A percentile compares a stretch with the other conserved stretches of the same genome.
phyloP scores from a whole-genome alignment of 1,140 invertebrate genomes.

The Condylostylus longicornis region DNA sequence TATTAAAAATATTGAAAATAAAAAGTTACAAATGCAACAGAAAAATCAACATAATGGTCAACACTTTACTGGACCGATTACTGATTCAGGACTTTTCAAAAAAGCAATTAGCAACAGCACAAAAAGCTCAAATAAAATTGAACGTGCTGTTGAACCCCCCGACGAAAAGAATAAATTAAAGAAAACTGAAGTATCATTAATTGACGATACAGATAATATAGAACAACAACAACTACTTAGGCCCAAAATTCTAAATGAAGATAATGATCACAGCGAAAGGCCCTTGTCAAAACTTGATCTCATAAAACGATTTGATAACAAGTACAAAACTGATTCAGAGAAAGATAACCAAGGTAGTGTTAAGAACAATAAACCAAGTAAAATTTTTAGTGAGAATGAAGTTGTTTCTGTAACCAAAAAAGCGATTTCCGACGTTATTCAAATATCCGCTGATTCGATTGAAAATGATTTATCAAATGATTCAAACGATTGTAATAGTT shows the following conservation, averaged over 20 bases:
- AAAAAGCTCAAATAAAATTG: too few species aligned
- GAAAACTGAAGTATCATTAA: too few species aligned
- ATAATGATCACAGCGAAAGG: background rate
- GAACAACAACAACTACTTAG: too few species aligned
- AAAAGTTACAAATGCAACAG: constrained; percentile 16
- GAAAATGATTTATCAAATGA: background rate
- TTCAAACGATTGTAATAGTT: constrained; percentile 11
- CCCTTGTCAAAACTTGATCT: constrained; percentile 15
- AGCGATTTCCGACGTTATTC: constrained; percentile 19
- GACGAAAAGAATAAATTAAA: too few species aligned
- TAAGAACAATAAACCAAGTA: background rate
- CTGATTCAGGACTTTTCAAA: too few species aligned
- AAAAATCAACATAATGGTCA: constrained; percentile 7
- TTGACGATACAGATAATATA: too few species aligned
- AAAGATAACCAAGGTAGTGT: constrained; percentile 15
- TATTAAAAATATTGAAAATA: constrained; percentile 32
- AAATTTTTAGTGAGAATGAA: background rate
- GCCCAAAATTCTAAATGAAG: too few species aligned
- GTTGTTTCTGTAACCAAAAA: constrained; percentile 14
- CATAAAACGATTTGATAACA: constrained; percentile 26
- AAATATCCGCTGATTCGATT: background rate
- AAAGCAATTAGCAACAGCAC: too few species aligned
- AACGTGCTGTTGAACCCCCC: too few species aligned
- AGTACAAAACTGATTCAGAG: constrained; percentile 29
- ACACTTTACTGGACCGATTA: too few species aligned